A percentile compares a stretch with the other conserved stretches of the same genome.
phyloP scores from a whole-genome alignment of 2,888 invertebrate genomes.

The Temnothorax rugatulus region DNA sequence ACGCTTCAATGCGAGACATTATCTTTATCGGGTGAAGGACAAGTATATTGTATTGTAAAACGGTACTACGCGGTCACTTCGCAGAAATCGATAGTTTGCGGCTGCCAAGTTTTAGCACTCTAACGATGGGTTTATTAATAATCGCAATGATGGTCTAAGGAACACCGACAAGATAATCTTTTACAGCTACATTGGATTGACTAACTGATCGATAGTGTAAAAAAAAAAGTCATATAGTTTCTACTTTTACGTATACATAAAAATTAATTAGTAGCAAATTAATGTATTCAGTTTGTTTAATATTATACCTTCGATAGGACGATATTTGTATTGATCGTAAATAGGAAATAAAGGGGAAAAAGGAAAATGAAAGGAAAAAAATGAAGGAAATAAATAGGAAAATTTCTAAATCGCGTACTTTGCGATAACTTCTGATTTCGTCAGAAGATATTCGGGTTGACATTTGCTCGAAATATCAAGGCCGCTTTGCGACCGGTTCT shows the following conservation, averaged over 20 bases:
- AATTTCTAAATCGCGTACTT: background rate
- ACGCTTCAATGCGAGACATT: constrained; percentile 34
- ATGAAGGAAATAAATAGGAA: background rate
- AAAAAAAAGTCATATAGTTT: background rate
- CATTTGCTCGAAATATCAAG: constrained; percentile 52
- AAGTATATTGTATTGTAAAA: constrained; percentile 22
- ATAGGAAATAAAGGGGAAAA: background rate
- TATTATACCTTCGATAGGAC: background rate
- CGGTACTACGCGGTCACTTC: no score
- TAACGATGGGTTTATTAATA: constrained; percentile 4
- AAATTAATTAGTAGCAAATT: background rate
- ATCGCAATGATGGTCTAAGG: background rate
- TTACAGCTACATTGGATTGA: background rate
- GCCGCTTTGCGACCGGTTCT: constrained; percentile 45
- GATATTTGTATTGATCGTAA: no score
- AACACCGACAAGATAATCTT: background rate
- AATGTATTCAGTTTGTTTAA: background rate
- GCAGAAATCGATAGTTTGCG: constrained; percentile 19
- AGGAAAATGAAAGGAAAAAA: no score
- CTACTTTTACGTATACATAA: background rate
- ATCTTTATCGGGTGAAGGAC: constrained; percentile 57
- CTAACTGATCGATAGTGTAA: no score
- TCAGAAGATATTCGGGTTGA: background rate
- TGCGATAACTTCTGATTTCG: background rate
- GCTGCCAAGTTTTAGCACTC: background rate